Evolutionary conservation across 2,888 invertebrate genomes (phyloP), one percentile per base, ranked within the genome.

Genomic region (Rhorus exstirpatorius): DNA sequence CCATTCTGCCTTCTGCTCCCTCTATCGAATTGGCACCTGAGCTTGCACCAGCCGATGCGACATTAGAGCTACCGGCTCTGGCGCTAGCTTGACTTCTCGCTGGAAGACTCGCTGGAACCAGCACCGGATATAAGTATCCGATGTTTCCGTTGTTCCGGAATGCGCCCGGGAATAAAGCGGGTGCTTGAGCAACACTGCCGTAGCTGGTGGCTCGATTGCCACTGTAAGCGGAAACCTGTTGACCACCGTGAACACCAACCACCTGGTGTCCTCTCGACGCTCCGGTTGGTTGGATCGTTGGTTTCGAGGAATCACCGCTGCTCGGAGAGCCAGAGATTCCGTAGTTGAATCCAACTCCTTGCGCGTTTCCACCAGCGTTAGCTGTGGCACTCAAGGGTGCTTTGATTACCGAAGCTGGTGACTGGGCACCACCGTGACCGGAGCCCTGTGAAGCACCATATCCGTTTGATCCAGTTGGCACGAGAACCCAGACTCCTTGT

Each of bases 1-100:
- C 77, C 35, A 41, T 21, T 1, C 35, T 21, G 0, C 67, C 81
- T 19, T 44, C 58, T 0, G 55, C 60, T 4, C 38, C 61, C 26
- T 60, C 71, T 31, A 31, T 61, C 6, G 81, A 74, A 26, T 60
- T 74, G 19, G 84, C 84, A 61, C 63, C 76, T 2, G 85, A 84
- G 14, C 65, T 72, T 7, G 82, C 83, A 80, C 17, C 68, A 3
- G 85, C 83, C 58, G 53, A 79, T 1, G 86, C 86, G 24, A 17
- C 61, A 1, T 82, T 85, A 0, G 79, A 44, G 8, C 58, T 51
- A 38, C 81, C 77, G 12, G 51, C 72, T 41, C 41, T 58, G 10
- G 70, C 77, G 35, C 63, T 55, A 6, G 74, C 76, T 7, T 76
- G 55, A 61, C 81, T 74, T 61, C n/a, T n/a, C 4, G 61, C 53